These are phyloP conservation scores for Ferdinandea cuprea DNA, from an alignment of 2,888 invertebrate genomes.

Conservation along the genomic window DNA sequence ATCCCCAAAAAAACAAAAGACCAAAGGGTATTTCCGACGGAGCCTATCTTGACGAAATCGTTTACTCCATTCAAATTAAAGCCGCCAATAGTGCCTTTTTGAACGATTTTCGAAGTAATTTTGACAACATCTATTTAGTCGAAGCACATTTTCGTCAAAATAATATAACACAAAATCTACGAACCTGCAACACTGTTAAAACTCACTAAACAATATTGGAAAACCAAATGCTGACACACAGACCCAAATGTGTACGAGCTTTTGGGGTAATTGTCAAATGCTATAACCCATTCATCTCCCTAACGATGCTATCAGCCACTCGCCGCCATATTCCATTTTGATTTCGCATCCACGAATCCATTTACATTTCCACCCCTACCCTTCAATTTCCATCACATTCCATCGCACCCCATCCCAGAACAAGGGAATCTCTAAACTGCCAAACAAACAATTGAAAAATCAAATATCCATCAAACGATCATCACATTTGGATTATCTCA, in stretches of 20 bases:
- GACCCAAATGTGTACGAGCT: slow-evolving; percentile 51
- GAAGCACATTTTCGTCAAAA: slow-evolving; percentile 30
- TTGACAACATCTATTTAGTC: too few relatives aligned
- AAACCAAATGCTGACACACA: slow-evolving; percentile 59
- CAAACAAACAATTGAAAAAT: slow-evolving; percentile 75
- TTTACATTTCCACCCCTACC: slow-evolving; percentile 51
- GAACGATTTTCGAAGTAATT: too few relatives aligned
- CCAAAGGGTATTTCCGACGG: too few relatives aligned
- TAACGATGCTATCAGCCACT: slow-evolving; percentile 56
- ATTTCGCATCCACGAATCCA: slow-evolving; percentile 63
- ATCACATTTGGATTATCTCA: slow-evolving; percentile 76
- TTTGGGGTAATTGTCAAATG: slow-evolving; percentile 52
- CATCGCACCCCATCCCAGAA: neutral
- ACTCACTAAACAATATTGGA: slow-evolving; percentile 34
- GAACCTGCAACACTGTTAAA: slow-evolving; percentile 36
- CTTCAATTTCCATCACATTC: neutral
- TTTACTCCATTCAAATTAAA: too few relatives aligned
- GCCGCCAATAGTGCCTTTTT: too few relatives aligned
- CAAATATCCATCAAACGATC: slow-evolving; percentile 76
- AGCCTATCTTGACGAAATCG: too few relatives aligned
- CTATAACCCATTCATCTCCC: slow-evolving; percentile 45
- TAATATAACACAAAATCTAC: slow-evolving; percentile 1
- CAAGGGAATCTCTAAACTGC: slow-evolving; percentile 68
- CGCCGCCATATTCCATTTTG: slow-evolving; percentile 65
- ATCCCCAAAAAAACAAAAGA: too few relatives aligned